Percentiles rank a stretch among this genome's conserved stretches.
These are phyloP conservation scores for Passerina amoena DNA, from an alignment of 2,113 vertebrate species.

Conservation along the genomic window DNA sequence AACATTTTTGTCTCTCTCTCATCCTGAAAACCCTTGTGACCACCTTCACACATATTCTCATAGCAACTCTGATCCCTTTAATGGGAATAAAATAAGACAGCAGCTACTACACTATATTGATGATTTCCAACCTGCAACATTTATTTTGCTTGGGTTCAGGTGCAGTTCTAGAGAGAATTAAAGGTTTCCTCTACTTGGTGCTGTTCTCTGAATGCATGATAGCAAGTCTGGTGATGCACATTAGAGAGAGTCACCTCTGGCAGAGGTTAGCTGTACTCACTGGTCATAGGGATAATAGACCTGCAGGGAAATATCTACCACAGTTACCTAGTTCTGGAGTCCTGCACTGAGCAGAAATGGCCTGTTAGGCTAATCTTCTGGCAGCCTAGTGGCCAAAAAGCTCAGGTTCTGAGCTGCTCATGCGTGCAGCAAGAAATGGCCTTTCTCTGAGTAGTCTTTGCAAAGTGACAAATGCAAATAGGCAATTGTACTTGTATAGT, in stretches of 20 bases:
- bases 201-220: background rate
- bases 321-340: background rate
- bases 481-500: background rate
- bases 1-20: no score
- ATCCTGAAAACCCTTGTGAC: no score
- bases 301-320: background rate
- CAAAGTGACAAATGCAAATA: background rate
- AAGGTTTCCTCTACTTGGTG: background rate
- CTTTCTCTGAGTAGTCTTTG: background rate
- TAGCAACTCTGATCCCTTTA: background rate
- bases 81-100: background rate
- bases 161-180: background rate
- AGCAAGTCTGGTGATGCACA: background rate
- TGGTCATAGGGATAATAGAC: background rate
- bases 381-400: background rate
- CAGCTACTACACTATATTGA: background rate
- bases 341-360: background rate
- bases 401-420: background rate
- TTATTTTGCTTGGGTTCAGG: background rate
- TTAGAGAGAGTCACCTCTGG: background rate
- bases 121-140: background rate
- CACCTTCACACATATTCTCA: no score
- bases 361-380: background rate
- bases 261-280: background rate
- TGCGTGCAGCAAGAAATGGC: background rate